A percentile compares a stretch with the other conserved stretches of the same genome.
Conservation (phyloP, 1,140 invertebrate genomes). For the Platyscapa corneri region DNA sequence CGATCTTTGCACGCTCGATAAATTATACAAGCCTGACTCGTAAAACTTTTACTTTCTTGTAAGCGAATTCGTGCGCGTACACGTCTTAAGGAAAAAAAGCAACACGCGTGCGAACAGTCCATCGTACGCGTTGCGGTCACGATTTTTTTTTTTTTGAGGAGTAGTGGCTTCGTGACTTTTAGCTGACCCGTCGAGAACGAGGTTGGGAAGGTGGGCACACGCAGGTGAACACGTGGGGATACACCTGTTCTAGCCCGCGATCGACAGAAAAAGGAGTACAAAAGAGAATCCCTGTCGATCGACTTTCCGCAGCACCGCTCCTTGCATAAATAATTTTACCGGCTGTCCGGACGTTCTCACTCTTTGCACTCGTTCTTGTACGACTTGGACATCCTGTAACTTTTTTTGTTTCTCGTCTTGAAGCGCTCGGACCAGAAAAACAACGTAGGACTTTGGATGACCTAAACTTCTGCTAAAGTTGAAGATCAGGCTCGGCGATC, state of each 20-base stretch:
- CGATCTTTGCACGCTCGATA: neutral
- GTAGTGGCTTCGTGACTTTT: too few species aligned
- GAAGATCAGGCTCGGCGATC: neutral
- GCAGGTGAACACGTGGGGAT: slow-evolving; percentile 18
- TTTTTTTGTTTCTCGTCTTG: too few species aligned
- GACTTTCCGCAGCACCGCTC: neutral
- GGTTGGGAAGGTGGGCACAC: too few species aligned
- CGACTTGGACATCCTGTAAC: too few species aligned
- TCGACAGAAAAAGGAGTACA: neutral
- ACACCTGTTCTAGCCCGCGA: neutral
- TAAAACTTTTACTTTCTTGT: slow-evolving; percentile 1
- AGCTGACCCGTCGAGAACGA: too few species aligned
- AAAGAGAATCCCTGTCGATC: neutral
- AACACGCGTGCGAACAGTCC: neutral
- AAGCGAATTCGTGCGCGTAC: neutral
- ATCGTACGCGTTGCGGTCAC: too few species aligned
- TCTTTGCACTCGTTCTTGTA: too few species aligned
- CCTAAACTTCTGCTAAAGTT: neutral
- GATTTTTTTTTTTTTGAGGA: too few species aligned
- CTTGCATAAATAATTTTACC: too few species aligned
- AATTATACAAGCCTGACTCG: neutral
- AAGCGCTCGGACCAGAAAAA: too few species aligned
- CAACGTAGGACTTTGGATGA: neutral
- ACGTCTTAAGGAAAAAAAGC: neutral
- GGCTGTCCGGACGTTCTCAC: neutral